phyloP scores from a whole-genome alignment of 2,113 vertebrate species.

The Xenopus laevis region DNA sequence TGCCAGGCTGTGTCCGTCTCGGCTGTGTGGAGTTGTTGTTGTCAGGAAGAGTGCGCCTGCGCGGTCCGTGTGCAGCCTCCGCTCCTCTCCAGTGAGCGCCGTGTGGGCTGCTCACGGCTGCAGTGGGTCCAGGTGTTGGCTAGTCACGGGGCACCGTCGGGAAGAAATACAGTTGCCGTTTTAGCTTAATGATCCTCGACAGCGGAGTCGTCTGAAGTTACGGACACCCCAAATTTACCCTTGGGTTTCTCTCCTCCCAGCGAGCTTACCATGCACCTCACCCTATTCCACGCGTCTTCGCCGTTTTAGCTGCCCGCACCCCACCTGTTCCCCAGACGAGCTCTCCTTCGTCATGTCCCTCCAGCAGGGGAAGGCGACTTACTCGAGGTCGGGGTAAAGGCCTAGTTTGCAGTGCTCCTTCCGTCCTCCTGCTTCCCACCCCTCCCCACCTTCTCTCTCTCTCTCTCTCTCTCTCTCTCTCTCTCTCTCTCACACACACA shows the following conservation, averaged over 20 bases:
- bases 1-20: neutral
- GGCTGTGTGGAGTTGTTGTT: constrained; percentile 36
- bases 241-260: neutral
- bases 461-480: too few relatives aligned
- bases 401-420: constrained; percentile 67
- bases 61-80: constrained; percentile 48
- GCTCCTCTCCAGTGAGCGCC: constrained; percentile 64
- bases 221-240: neutral
- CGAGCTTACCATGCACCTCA: constrained; percentile 31
- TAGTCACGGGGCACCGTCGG: constrained; percentile 43
- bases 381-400: constrained; percentile 75
- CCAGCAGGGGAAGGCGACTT: constrained; percentile 66
- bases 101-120: constrained; percentile 67
- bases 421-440: constrained; percentile 53
- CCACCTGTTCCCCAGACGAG: neutral
- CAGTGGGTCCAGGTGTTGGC: constrained; percentile 49
- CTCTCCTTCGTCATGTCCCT: constrained; percentile 65
- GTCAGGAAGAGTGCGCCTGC: constrained; percentile 71
- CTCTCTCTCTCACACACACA: constrained; percentile 51
- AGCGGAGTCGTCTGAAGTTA: neutral
- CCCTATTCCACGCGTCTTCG: constrained; percentile 20
- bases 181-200: neutral
- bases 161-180: constrained; percentile 22
- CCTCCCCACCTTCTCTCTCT: constrained; percentile 44
- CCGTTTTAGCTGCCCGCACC: constrained; percentile 37